Conservation (phyloP, 2,888 invertebrate species). For the Macropis europaea region DNA sequence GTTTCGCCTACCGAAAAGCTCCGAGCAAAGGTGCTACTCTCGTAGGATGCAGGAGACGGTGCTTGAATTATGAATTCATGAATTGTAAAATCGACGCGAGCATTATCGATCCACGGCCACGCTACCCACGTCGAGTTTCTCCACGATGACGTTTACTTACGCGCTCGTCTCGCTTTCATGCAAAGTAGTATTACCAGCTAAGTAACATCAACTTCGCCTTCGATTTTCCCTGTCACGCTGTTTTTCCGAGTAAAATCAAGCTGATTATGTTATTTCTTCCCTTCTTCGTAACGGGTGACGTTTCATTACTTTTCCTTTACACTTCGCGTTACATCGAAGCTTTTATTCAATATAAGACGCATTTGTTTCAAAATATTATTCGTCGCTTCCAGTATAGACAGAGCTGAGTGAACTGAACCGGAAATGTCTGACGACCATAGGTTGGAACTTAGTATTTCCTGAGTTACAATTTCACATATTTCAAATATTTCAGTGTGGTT, state of each 20-base stretch:
- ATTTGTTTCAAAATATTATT: too few relatives aligned
- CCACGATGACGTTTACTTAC: conserved; percentile 49
- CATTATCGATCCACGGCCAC: conserved; percentile 69
- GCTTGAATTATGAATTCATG: conserved; percentile 75
- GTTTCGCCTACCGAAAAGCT: conserved; percentile 26
- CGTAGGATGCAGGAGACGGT: conserved; percentile 52
- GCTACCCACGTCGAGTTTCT: conserved; percentile 18
- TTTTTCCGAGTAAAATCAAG: conserved; percentile 33
- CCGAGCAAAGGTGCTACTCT: conserved; percentile 34
- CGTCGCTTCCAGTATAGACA: too few relatives aligned
- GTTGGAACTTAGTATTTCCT: too few relatives aligned
- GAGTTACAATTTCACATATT: too few relatives aligned
- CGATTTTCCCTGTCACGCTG: conserved; percentile 37
- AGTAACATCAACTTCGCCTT: conserved; percentile 48
- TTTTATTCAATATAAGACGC: too few relatives aligned
- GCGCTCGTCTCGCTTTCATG: conserved; percentile 54
- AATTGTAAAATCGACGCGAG: conserved; percentile 74
- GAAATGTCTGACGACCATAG: too few relatives aligned
- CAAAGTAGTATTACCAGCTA: conserved; percentile 50
- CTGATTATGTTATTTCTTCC: conserved; percentile 13
- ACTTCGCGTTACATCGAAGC: neutral
- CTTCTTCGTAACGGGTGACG: too few relatives aligned
- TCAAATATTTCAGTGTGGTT: too few relatives aligned
- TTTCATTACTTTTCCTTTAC: too few relatives aligned
- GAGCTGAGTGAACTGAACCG: too few relatives aligned